These are phyloP conservation scores for Rhizomys pruinosus DNA, from an alignment of 2,113 vertebrate species.

Conservation along the genomic window DNA sequence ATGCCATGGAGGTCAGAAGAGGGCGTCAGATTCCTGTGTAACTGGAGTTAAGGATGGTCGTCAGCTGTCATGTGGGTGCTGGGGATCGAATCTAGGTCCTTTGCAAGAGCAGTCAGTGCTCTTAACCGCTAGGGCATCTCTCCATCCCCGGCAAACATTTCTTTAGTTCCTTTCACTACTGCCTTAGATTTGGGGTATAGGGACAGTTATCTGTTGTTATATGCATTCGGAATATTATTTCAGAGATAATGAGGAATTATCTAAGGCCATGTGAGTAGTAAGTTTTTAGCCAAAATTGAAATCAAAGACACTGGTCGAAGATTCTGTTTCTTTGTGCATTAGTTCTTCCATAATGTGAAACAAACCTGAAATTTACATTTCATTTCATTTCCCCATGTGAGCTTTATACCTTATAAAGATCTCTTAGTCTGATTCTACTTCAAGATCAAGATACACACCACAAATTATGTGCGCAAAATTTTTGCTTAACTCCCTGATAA, in stretches of 20 bases:
- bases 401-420: background rate
- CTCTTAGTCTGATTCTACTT: background rate
- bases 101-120: too few relatives aligned
- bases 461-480: background rate
- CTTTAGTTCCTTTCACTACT: background rate
- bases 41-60: too few relatives aligned
- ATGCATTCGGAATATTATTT: background rate
- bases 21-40: too few relatives aligned
- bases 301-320: background rate
- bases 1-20: too few relatives aligned
- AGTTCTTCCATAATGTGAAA: background rate
- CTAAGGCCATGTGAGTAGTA: background rate
- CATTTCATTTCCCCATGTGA: background rate
- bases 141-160: too few relatives aligned
- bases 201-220: background rate
- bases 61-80: too few relatives aligned
- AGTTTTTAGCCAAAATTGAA: background rate
- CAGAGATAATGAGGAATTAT: background rate
- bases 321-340: background rate
- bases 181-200: background rate
- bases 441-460: background rate
- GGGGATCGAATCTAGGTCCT: too few relatives aligned
- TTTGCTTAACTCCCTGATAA: background rate
- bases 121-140: too few relatives aligned
- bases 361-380: background rate